Evolutionary conservation across 2,888 invertebrate genomes (phyloP), one percentile per base, ranked within the genome.

Genomic region (Hypena proboscidalis): DNA sequence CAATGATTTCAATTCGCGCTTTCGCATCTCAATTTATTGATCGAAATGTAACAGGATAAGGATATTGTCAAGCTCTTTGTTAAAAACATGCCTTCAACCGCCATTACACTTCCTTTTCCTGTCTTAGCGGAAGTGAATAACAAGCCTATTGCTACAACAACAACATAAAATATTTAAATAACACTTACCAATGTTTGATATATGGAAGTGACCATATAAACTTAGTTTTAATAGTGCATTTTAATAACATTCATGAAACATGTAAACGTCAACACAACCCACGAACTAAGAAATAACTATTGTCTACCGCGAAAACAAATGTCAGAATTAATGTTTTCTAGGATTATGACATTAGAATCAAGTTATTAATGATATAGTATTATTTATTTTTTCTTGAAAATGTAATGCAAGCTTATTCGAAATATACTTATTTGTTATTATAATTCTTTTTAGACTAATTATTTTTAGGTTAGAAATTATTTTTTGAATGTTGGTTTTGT

Each of bases 71-170:
- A 58, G 51, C 34, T 58, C 49, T 30, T 46, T 45, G 47, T 56
- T 56, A 52, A 45, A 58, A 54, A 63, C 69, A 76, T 76, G 70
- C 71, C 61, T 62, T 66, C 50, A 58, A 79, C 85, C 85, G 88
- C 92, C 90, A 91, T 91, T 82, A 74, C 82, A 89, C 91, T 93
- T 93, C 93, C 93, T 93, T 92, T 93, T 93, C 93, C 93, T 93
- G 92, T 92, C 77, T 59, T 23, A 72, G 74, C 83, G 83, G 83
- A 83, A 83, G 78, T 83, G 65, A 54, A 51, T 56, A 52, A 49
- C 53, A 50, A 34, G 52, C 39, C 20, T 29, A 29, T 41, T 48
- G 56, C 34, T 32, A 36, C 34, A 8, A 51, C 10, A 49, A 37
- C 26, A 47, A 37, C 27, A 42, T 11, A n/a, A 22, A 13, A 23